Evolutionary conservation across 2,797 vertebrate species (phyloP).

Genomic region (Cynodonichthys magdalenae): DNA sequence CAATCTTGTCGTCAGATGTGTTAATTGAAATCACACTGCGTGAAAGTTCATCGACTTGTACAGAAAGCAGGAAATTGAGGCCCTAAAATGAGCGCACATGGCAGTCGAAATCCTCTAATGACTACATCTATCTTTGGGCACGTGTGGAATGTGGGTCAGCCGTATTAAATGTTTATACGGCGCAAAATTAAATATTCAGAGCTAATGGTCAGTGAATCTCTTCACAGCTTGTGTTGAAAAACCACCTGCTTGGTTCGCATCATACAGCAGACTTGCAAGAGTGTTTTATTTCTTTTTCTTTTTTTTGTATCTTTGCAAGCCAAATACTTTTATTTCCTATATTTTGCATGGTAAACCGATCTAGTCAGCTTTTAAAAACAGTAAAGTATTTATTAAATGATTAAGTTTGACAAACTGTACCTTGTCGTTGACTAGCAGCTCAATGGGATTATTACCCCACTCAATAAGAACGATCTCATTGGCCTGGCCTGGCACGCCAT

Average conservation of each 20-base stretch:
- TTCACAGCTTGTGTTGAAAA: conserved; percentile 19
- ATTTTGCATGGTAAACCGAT: too few relatives aligned
- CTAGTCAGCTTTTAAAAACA: too few relatives aligned
- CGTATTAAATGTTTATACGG: conserved; percentile 73
- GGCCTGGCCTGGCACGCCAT: conserved; percentile 93
- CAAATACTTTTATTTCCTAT: too few relatives aligned
- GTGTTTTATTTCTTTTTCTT: conserved; percentile 26
- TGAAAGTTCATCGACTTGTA: conserved; percentile 1
- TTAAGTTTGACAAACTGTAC: conserved; percentile 68
- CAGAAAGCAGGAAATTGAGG: conserved; percentile 17
- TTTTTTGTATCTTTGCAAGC: background rate
- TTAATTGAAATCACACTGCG: conserved; percentile 34
- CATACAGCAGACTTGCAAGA: background rate
- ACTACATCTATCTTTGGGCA: conserved; percentile 54
- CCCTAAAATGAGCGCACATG: conserved; percentile 43
- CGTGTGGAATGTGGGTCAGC: conserved; percentile 66
- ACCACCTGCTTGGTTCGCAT: conserved; percentile 7
- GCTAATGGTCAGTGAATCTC: conserved; percentile 55
- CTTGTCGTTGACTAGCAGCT: conserved; percentile 97
- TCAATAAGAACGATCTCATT: conserved; percentile 99
- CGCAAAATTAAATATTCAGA: conserved; percentile 58
- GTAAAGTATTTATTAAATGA: background rate
- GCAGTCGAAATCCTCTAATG: conserved; percentile 44
- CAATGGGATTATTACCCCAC: conserved; percentile 98
- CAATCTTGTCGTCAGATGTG: conserved; percentile 17